Conservation (phyloP, 1,140 invertebrate species). For the Scaptomyza hsui region DNA sequence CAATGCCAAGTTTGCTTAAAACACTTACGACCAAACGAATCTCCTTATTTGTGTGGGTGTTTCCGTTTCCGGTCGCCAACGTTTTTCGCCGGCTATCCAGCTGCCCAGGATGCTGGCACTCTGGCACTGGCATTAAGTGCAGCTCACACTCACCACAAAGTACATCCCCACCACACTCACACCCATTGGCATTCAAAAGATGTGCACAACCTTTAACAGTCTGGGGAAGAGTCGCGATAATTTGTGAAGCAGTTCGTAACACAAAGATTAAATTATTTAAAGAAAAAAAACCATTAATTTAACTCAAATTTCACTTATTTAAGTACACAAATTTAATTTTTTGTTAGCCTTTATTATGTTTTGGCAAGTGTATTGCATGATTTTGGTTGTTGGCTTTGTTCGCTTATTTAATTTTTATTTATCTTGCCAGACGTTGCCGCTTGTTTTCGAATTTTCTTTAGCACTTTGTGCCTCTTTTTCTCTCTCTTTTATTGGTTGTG, state of each 20-base stretch:
- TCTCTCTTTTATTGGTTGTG: neutral
- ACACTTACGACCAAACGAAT: neutral
- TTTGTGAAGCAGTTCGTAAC: no score
- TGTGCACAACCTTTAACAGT: neutral
- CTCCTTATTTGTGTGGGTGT: conserved; percentile 1
- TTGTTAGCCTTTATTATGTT: no score
- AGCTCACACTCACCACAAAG: conserved; percentile 33
- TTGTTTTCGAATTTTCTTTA: neutral
- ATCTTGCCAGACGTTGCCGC: conserved; percentile 19
- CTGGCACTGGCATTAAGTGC: conserved; percentile 29
- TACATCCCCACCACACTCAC: conserved; percentile 4
- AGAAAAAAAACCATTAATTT: no score
- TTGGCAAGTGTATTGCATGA: neutral
- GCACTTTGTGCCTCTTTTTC: neutral
- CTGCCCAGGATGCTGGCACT: neutral
- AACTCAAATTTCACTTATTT: no score
- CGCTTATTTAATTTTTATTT: conserved; percentile 57
- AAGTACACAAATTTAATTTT: no score
- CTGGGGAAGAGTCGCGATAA: no score
- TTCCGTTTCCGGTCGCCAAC: conserved; percentile 40
- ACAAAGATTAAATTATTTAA: no score
- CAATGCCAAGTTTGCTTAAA: conserved; percentile 11
- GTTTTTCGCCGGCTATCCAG: neutral
- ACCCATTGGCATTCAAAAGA: neutral
- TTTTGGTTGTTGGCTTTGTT: conserved; percentile 6